Evolutionary conservation across 2,113 vertebrate genomes (phyloP).

Genomic region (Xiphias gladius): DNA sequence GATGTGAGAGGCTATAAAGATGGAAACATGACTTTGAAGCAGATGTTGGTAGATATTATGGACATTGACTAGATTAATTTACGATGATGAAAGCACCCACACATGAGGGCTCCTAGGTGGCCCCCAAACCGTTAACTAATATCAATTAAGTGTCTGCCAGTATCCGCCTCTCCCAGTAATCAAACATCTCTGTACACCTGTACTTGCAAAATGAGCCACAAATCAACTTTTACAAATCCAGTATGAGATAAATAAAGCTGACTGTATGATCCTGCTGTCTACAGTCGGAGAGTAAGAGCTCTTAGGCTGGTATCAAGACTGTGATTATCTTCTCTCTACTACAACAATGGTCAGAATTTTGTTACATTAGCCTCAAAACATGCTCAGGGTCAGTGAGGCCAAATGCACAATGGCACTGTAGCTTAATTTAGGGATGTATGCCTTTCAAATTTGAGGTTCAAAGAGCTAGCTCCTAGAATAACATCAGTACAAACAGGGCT

Average conservation of each 20-base stretch:
- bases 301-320: background rate
- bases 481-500: conserved; percentile 30
- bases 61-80: too few relatives aligned
- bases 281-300: background rate
- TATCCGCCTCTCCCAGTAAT: background rate
- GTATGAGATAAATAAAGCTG: background rate
- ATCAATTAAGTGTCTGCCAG: too few relatives aligned
- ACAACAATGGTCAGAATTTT: background rate
- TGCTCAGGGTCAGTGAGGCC: conserved; percentile 27
- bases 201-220: background rate
- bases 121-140: background rate
- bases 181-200: too few relatives aligned
- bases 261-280: background rate
- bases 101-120: background rate
- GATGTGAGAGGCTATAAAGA: too few relatives aligned
- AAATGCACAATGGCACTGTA: conserved; percentile 4
- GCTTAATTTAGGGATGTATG: conserved; percentile 16
- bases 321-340: background rate
- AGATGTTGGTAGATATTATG: too few relatives aligned
- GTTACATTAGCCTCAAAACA: conserved; percentile 9
- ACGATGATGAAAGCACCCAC: too few relatives aligned
- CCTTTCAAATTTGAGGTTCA: conserved; percentile 29
- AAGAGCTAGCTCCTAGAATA: conserved; percentile 20
- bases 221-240: background rate
- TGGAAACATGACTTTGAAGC: too few relatives aligned